phyloP scores from a whole-genome alignment of 2,797 vertebrate species.

The Picus viridis region DNA sequence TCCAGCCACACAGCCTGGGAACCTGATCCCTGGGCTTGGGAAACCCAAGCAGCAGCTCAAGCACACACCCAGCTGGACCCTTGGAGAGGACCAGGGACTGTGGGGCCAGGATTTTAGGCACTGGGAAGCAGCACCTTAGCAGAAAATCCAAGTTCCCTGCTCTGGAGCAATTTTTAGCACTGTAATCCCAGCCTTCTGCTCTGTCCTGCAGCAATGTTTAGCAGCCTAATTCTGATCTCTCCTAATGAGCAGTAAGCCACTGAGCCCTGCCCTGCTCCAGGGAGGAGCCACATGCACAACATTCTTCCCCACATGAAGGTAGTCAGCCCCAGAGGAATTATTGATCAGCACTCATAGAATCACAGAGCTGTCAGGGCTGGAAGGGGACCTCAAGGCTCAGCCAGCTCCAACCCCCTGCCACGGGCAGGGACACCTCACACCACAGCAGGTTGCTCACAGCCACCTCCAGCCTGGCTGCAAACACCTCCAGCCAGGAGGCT shows the following conservation, averaged over 20 bases:
- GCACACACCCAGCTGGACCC: neutral
- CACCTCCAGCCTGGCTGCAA: too few relatives aligned
- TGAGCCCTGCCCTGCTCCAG: conserved; percentile 30
- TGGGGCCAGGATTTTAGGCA: conserved; percentile 34
- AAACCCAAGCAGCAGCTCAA: conserved; percentile 9
- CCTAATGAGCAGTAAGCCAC: conserved; percentile 53
- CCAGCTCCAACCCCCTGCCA: too few relatives aligned
- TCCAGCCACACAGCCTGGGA: neutral
- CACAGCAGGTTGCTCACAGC: too few relatives aligned
- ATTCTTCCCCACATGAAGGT: neutral
- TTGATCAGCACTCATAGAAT: neutral
- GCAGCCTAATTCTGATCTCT: conserved; percentile 57
- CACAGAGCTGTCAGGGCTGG: too few relatives aligned
- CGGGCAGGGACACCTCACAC: too few relatives aligned
- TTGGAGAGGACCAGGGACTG: neutral
- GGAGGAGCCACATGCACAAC: neutral
- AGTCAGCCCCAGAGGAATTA: neutral
- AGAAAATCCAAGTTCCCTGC: conserved; percentile 20
- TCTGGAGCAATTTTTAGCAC: conserved; percentile 51
- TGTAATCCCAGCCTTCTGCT: conserved; percentile 33
- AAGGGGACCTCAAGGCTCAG: too few relatives aligned
- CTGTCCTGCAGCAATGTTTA: conserved; percentile 33
- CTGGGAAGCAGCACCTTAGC: neutral
- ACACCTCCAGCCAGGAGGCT: too few relatives aligned
- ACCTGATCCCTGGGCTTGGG: neutral